phyloP scores from a whole-genome alignment of 2,888 invertebrate species.

The Boloria euphrosyne region DNA sequence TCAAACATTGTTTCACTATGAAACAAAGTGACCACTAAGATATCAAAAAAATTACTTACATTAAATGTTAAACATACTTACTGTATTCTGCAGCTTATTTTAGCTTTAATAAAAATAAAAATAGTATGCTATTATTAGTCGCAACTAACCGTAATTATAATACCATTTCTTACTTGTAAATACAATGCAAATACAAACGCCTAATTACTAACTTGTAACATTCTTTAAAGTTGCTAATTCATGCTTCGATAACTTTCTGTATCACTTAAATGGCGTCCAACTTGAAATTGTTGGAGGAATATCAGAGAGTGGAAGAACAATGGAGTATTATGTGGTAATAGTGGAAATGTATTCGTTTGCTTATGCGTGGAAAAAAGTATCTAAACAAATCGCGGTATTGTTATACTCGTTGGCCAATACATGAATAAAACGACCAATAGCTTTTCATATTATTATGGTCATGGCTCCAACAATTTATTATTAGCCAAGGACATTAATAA shows the following conservation, averaged over 20 bases:
- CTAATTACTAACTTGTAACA: conserved; percentile 63
- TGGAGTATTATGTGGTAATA: conserved; percentile 82
- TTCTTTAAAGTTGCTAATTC: conserved; percentile 60
- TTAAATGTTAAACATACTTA: too few species aligned
- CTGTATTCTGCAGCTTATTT: too few species aligned
- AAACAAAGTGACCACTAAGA: too few species aligned
- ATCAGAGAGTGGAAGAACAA: conserved; percentile 78
- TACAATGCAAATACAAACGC: conserved; percentile 52
- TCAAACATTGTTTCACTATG: too few species aligned
- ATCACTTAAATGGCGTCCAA: conserved; percentile 68
- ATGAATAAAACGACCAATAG: conserved; percentile 61
- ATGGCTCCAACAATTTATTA: conserved; percentile 45
- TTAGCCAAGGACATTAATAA: conserved; percentile 38
- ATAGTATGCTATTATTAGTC: background rate
- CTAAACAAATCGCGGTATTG: conserved; percentile 80
- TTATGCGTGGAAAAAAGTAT: conserved; percentile 78
- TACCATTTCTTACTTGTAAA: conserved; percentile 6
- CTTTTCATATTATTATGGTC: conserved; percentile 53
- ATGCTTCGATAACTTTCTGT: conserved; percentile 71
- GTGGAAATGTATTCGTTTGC: conserved; percentile 80
- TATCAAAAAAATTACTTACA: too few species aligned
- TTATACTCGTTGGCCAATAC: conserved; percentile 65
- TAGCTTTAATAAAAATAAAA: background rate
- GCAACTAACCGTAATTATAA: conserved; percentile 10
- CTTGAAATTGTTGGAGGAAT: conserved; percentile 75